phyloP scores from a whole-genome alignment of 2,797 vertebrate genomes.

The Ficedula albicollis region DNA sequence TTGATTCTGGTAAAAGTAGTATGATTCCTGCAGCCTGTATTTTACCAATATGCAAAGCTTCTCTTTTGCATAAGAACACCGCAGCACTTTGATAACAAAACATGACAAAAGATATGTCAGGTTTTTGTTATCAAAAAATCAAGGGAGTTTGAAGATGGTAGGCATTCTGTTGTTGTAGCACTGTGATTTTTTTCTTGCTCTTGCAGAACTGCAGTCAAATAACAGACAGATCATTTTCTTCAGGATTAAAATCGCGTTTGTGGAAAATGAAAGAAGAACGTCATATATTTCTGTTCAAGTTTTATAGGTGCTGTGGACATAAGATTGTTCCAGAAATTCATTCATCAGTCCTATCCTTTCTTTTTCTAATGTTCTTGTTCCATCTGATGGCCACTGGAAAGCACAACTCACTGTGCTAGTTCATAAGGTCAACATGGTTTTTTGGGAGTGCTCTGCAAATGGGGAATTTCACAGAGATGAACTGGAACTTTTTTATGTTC shows the following conservation, averaged over 20 bases:
- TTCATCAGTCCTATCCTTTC: constrained; percentile 25
- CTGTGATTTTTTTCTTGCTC: neutral
- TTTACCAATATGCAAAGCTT: neutral
- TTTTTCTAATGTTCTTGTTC: constrained; percentile 46
- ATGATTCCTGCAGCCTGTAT: neutral
- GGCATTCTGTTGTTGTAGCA: neutral
- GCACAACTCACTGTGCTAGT: constrained; percentile 29
- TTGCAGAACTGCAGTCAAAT: neutral
- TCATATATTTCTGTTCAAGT: neutral
- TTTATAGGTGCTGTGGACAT: neutral
- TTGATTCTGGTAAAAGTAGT: neutral
- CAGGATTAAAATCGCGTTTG: neutral
- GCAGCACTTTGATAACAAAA: neutral
- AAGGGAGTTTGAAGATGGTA: neutral
- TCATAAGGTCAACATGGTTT: neutral
- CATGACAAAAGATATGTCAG: neutral
- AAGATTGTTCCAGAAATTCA: neutral
- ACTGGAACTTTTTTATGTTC: neutral
- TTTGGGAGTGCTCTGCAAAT: neutral
- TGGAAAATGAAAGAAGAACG: neutral
- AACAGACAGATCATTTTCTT: neutral
- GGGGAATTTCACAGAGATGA: neutral
- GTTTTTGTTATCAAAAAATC: neutral
- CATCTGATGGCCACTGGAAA: constrained; percentile 17
- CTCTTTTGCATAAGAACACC: neutral